A percentile compares a stretch with the other conserved stretches of the same genome.
Conservation (phyloP, 2,888 invertebrate species). For the Plebejus anna region DNA sequence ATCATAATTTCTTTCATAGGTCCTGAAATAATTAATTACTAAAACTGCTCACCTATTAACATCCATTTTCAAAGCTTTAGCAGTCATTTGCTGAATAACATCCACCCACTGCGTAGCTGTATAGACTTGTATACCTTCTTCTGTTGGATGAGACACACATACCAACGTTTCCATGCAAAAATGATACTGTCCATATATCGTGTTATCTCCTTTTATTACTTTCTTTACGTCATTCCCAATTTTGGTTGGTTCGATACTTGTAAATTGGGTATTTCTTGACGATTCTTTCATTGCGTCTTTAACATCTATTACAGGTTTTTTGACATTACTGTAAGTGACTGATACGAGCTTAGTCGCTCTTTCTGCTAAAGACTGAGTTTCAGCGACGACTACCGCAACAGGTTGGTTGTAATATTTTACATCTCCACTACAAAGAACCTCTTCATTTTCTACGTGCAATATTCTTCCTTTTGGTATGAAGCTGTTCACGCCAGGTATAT, state of each 20-base stretch:
- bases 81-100: conserved; percentile 66
- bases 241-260: conserved; percentile 41
- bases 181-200: conserved; percentile 80
- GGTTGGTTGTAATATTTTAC: conserved; percentile 83
- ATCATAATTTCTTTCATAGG: no score
- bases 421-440: conserved; percentile 70
- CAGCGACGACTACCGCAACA: conserved; percentile 82
- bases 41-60: conserved; percentile 63
- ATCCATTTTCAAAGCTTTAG: conserved; percentile 72
- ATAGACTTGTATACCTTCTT: conserved; percentile 82
- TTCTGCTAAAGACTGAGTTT: conserved; percentile 68
- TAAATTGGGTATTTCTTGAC: conserved; percentile 41
- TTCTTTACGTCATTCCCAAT: conserved; percentile 45
- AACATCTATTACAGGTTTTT: conserved; percentile 49
- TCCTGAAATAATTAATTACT: background rate
- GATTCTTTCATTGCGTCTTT: conserved; percentile 46
- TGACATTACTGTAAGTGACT: conserved; percentile 67
- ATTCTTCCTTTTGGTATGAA: conserved; percentile 52
- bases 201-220: conserved; percentile 49
- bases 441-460: conserved; percentile 48
- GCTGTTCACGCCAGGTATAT: conserved; percentile 83
- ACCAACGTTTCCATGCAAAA: conserved; percentile 83
- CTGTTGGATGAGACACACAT: conserved; percentile 79
- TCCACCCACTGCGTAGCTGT: conserved; percentile 79
- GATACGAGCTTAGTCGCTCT: conserved; percentile 75